A percentile compares a stretch with the other conserved stretches of the same genome.
Conservation (phyloP, 64 coral and sea anemone genomes). For the Catalaphyllia jardinei region DNA sequence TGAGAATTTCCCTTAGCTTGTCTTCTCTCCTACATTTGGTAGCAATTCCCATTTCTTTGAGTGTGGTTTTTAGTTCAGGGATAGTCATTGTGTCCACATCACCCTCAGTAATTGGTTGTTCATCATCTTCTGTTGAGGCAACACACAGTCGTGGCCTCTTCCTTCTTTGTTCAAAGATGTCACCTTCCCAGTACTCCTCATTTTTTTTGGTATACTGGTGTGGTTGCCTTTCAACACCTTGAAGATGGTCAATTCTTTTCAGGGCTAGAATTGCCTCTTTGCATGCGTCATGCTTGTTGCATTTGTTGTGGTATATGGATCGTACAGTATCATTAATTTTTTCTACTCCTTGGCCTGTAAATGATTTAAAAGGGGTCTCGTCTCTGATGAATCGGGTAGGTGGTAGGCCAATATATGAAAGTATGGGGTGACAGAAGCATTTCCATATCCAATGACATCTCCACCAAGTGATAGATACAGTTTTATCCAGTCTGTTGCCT, state of each 20-base stretch:
- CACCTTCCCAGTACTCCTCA: conserved; percentile 30
- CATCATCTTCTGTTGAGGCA: neutral
- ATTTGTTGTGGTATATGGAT: conserved; percentile 13
- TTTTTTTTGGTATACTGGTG: conserved; percentile 24
- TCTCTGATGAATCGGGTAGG: conserved; percentile 18
- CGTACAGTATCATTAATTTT: conserved; percentile 26
- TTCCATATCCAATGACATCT: conserved; percentile 9
- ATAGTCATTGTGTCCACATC: neutral
- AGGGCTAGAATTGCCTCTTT: conserved; percentile 33
- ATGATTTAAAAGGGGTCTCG: conserved; percentile 1
- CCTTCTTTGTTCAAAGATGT: conserved; percentile 51
- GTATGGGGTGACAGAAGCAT: conserved; percentile 39
- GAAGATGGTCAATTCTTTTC: conserved; percentile 36
- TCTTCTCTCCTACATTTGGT: neutral
- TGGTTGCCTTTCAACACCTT: conserved; percentile 27
- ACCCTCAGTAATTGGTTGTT: neutral
- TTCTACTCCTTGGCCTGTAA: conserved; percentile 47
- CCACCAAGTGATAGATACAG: conserved; percentile 15
- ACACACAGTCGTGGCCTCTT: neutral
- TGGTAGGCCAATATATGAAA: conserved; percentile 28
- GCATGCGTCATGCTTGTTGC: conserved; percentile 43
- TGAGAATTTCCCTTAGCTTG: neutral
- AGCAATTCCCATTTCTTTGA: neutral
- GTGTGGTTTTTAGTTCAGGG: neutral
- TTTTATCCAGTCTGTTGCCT: conserved; percentile 5